Evolutionary conservation across 2,113 vertebrate species (phyloP), one percentile per base, ranked within the genome.

Genomic region (Trematocara marginatum): DNA sequence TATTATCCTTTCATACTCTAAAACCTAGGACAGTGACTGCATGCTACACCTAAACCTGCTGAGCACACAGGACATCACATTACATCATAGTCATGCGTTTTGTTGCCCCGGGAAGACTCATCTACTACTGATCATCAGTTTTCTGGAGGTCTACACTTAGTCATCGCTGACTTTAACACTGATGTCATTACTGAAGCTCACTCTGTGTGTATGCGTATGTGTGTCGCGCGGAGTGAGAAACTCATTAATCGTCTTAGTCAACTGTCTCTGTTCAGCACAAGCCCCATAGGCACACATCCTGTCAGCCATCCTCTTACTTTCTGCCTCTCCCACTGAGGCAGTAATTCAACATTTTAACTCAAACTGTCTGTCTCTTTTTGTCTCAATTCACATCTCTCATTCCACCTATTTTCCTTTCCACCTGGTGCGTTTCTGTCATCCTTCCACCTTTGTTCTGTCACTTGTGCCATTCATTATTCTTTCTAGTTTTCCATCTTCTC

Each of bases 111-210:
- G 29, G 79, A 82, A 29, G 85, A 91, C 83, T 87, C 80, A 83
- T 87, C 87, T 57, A 51, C 11, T 87, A 87, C 81, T 83, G 90
- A 90, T 40, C 88, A 88, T 82, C 82, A 80, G 71, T 80, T 20
- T 87, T 88, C 83, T 82, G 49, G 78, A 88, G 84, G 74, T 84
- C 79, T 80, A 66, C 82, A 86, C 86, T 91, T 85, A 92, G 85
- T 94, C 94, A 92, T 74, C 10, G 47, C 91, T 94, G 93, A 95
- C 91, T 89, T 76, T 82, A 80, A 91, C 86, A 38, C 88, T 92
- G 93, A 93, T 92, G 93, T 94, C 93, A 94, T 85, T 88, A 86
- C 92, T 89, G 85, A 26, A 93, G 74, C 86, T 85, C 88, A 88
- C 38, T 40, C 79, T 64, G 34, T 51, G 78, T 79, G 69, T 80